These are phyloP conservation scores for Colaptes auratus DNA, from an alignment of 2,113 vertebrate species.

Conservation along the genomic window DNA sequence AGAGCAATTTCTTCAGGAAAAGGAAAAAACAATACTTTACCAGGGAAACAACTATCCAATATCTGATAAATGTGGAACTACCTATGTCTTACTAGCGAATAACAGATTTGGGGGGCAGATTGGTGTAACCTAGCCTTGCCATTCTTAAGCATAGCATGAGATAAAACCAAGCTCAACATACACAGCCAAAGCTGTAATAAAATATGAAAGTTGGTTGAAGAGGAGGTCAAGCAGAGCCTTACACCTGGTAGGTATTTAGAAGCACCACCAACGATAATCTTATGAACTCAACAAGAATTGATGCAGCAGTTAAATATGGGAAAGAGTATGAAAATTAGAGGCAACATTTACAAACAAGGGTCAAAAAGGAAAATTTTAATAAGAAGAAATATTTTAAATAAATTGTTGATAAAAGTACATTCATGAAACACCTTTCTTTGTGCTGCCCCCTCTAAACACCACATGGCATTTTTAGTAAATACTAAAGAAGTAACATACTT, in stretches of 20 bases:
- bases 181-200: background rate
- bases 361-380: background rate
- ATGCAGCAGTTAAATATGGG: background rate
- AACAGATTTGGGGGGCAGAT: fast-evolving
- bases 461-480: background rate
- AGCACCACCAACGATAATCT: background rate
- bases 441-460: background rate
- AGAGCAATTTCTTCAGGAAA: background rate
- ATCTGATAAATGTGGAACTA: background rate
- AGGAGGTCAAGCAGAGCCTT: too few species aligned
- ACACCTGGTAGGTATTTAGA: too few species aligned
- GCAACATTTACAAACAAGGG: background rate
- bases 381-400: background rate
- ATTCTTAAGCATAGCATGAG: background rate
- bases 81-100: background rate
- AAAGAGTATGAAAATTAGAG: background rate
- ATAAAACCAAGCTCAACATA: too few species aligned
- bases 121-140: background rate
- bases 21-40: background rate
- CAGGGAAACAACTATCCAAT: background rate
- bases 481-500: background rate
- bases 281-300: background rate
- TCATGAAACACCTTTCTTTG: fast-evolving
- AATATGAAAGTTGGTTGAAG: background rate
- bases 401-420: background rate